These are phyloP conservation scores for Sympetrum striolatum DNA, from an alignment of 2,888 invertebrate species.

Conservation along the genomic window DNA sequence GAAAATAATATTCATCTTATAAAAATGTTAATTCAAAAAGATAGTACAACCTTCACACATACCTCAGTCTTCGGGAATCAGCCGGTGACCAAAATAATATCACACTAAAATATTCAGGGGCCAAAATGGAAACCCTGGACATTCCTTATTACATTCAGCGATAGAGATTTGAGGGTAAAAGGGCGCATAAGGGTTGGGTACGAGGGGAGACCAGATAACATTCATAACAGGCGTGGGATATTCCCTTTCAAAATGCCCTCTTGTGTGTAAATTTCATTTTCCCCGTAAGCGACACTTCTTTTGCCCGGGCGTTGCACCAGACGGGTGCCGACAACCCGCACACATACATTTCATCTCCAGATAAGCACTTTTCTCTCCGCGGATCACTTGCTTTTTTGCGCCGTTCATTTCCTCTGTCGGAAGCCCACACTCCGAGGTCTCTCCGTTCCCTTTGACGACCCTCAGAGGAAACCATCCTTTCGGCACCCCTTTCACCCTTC, in stretches of 20 bases:
- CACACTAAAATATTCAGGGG: too few species aligned
- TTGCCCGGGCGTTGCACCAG: background rate
- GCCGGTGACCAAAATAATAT: too few species aligned
- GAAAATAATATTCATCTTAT: too few species aligned
- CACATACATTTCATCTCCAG: background rate
- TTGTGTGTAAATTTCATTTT: background rate
- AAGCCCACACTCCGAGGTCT: background rate
- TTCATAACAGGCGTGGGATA: too few species aligned
- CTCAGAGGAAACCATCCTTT: background rate
- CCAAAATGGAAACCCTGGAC: too few species aligned
- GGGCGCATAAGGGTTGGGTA: too few species aligned
- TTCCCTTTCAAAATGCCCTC: background rate
- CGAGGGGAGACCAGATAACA: too few species aligned
- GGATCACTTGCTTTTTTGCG: background rate
- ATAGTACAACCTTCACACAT: too few species aligned
- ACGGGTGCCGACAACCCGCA: background rate
- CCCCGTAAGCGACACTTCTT: background rate
- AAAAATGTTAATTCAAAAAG: too few species aligned
- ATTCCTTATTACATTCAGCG: too few species aligned
- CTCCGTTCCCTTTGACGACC: background rate
- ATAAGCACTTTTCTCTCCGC: background rate
- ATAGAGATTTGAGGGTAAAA: too few species aligned
- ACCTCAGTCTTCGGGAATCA: too few species aligned
- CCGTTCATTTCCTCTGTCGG: background rate
- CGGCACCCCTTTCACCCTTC: background rate